Percentiles rank a stretch among this genome's conserved stretches.
These are phyloP conservation scores for Aplodontia rufa DNA, from an alignment of 2,113 vertebrate genomes.

Conservation along the genomic window DNA sequence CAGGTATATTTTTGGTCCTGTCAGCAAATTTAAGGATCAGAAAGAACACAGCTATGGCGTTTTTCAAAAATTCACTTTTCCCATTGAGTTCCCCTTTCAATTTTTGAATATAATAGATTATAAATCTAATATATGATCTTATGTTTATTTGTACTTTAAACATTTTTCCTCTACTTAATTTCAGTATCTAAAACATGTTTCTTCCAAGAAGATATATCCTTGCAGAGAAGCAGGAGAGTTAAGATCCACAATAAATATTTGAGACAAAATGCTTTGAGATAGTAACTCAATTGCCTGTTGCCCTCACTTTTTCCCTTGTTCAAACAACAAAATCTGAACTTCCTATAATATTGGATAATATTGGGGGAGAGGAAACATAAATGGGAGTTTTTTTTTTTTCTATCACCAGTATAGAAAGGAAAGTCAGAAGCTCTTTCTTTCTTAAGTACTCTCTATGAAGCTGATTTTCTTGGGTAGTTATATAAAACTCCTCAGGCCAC, in stretches of 20 bases:
- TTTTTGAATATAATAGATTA: background rate
- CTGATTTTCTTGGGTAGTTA: background rate
- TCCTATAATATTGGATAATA: background rate
- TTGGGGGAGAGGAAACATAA: background rate
- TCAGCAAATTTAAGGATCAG: conserved; percentile 67
- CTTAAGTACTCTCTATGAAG: background rate
- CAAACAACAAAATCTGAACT: background rate
- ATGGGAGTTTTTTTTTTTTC: background rate
- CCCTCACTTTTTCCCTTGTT: background rate
- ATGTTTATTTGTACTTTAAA: background rate
- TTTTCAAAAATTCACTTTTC: background rate
- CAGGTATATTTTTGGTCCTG: conserved; percentile 61
- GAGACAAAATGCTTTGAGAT: background rate
- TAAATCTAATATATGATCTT: background rate
- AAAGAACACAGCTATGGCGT: background rate
- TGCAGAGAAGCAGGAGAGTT: background rate
- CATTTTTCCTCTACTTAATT: background rate
- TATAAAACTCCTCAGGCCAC: background rate
- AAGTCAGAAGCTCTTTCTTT: background rate
- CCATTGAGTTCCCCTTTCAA: background rate
- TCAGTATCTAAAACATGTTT: background rate
- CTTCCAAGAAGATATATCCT: background rate
- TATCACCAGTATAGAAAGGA: background rate
- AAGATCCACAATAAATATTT: background rate
- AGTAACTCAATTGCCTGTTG: background rate